Evolutionary conservation across 2,888 invertebrate species (phyloP).

Genomic region (Latheticus oryzae): DNA sequence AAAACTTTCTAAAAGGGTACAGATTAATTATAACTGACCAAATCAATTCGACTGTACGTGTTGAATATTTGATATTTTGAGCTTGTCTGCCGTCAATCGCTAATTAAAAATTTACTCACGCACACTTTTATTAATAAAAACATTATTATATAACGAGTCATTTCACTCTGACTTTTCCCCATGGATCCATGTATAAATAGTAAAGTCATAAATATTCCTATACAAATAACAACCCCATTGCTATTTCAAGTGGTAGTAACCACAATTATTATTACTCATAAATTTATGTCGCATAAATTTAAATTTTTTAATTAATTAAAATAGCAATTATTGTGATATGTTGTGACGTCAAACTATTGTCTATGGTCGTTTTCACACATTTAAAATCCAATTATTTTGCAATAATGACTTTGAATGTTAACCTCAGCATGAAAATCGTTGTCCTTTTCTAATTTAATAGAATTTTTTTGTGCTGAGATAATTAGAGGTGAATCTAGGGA

Average conservation of each 20-base stretch:
- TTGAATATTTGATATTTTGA: constrained; percentile 8
- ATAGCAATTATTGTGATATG: no score
- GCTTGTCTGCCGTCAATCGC: constrained; percentile 11
- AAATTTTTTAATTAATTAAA: no score
- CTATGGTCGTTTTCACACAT: constrained; percentile 9
- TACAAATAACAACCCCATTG: no score
- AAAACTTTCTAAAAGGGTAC: constrained; percentile 26
- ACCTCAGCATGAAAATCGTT: constrained; percentile 20
- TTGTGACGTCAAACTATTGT: constrained; percentile 21
- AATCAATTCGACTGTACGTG: constrained; percentile 15
- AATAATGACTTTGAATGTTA: constrained; percentile 2
- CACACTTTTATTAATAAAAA: constrained; percentile 20
- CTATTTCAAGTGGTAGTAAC: no score
- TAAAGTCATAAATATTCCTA: no score
- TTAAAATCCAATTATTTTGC: constrained; percentile 23
- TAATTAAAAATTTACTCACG: constrained; percentile 23
- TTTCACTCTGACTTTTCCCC: neutral
- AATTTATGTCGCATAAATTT: no score
- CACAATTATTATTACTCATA: no score
- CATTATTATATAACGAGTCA: constrained; percentile 10
- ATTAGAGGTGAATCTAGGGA: constrained; percentile 24
- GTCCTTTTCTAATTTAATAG: constrained; percentile 11
- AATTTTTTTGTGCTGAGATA: constrained; percentile 21
- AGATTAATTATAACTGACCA: constrained; percentile 13
- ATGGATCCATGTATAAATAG: no score